phyloP scores from a whole-genome alignment of 2,888 invertebrate genomes.

The Drosophila siamana region DNA sequence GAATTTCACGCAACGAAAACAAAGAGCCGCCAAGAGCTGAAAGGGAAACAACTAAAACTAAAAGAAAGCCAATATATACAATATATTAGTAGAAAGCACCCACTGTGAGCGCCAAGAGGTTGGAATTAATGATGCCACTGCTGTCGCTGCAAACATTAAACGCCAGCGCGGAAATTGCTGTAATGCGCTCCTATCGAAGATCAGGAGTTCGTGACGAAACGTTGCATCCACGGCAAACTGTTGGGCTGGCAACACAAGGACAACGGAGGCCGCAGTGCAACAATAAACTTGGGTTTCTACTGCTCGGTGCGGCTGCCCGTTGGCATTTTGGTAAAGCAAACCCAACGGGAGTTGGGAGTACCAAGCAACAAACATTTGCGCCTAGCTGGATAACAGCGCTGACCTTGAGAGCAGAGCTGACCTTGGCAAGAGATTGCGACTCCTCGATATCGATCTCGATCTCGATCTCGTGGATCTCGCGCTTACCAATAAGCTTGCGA shows the following conservation, averaged over 20 bases:
- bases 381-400: slow-evolving; percentile 55
- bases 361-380: slow-evolving; percentile 47
- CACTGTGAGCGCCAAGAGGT: slow-evolving; percentile 61
- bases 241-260: slow-evolving; percentile 49
- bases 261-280: slow-evolving; percentile 75
- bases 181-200: slow-evolving; percentile 31
- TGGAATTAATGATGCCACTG: slow-evolving; percentile 68
- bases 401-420: slow-evolving; percentile 40
- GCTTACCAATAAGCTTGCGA: slow-evolving; percentile 1
- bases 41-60: slow-evolving; percentile 23
- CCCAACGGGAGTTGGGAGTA: slow-evolving; percentile 71
- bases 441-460: not conserved
- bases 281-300: slow-evolving; percentile 67
- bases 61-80: slow-evolving; percentile 58
- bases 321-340: slow-evolving; percentile 70
- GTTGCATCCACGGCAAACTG: slow-evolving; percentile 31
- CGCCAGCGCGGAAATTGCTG: slow-evolving; percentile 75
- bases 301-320: slow-evolving; percentile 70
- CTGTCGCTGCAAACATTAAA: slow-evolving; percentile 47
- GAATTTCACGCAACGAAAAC: slow-evolving; percentile 84
- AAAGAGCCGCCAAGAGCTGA: slow-evolving; percentile 26
- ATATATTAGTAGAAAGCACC: slow-evolving; percentile 26
- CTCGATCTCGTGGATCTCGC: not conserved
- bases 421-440: not conserved
- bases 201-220: slow-evolving; percentile 65